These are phyloP conservation scores for Sebastes fasciatus DNA, from an alignment of 2,113 vertebrate species.

Conservation along the genomic window DNA sequence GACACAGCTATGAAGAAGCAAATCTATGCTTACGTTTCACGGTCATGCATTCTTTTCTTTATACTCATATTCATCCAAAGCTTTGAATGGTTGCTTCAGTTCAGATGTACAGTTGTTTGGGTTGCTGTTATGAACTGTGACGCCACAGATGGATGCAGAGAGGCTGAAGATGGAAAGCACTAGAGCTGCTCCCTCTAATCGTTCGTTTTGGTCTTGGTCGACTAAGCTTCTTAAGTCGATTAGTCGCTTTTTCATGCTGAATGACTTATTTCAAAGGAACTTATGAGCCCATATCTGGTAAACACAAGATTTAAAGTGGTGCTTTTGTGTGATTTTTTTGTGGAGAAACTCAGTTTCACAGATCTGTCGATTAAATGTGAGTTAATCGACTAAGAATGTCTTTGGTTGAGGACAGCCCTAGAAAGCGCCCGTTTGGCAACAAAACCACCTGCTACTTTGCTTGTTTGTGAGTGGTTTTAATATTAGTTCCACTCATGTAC, in stretches of 20 bases:
- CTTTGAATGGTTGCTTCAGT: background rate
- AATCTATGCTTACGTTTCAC: background rate
- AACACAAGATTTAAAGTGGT: too few species aligned
- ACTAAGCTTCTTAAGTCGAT: too few species aligned
- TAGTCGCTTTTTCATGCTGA: too few species aligned
- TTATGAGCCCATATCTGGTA: too few species aligned
- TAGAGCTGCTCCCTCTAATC: too few species aligned
- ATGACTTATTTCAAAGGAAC: too few species aligned
- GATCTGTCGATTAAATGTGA: too few species aligned
- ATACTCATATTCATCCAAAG: background rate
- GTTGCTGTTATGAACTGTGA: background rate
- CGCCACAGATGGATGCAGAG: constrained; percentile 18
- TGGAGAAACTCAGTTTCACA: too few species aligned
- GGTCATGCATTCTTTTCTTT: background rate
- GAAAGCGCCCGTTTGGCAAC: constrained; percentile 20
- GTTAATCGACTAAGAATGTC: too few species aligned
- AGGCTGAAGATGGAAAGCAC: constrained; percentile 19
- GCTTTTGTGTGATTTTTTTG: too few species aligned
- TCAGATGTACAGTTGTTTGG: constrained; percentile 2
- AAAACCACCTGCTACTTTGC: background rate
- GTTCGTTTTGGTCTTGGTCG: too few species aligned
- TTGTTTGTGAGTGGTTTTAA: background rate
- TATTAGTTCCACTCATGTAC: background rate
- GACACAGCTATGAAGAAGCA: background rate
- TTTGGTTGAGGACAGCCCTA: too few species aligned